Conservation (phyloP, 1,140 invertebrate genomes). For the Panonychus citri region DNA sequence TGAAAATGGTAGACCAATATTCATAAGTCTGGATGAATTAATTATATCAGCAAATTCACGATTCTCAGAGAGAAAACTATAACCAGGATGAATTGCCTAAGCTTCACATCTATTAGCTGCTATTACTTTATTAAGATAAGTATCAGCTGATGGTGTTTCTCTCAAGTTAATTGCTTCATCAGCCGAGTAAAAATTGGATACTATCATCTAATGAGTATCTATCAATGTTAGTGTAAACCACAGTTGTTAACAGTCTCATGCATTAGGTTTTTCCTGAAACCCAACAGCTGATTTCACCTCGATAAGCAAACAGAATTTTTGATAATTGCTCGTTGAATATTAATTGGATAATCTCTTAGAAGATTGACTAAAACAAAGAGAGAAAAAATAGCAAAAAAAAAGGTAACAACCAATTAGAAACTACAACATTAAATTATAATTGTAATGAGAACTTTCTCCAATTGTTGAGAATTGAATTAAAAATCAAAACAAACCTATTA, state of each 20-base stretch:
- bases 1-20: conserved; percentile 93
- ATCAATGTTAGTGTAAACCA: conserved; percentile 86
- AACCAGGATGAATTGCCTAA: conserved; percentile 75
- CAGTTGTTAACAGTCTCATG: conserved; percentile 74
- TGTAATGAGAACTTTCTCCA: no score
- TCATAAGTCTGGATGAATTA: conserved; percentile 45
- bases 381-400: no score
- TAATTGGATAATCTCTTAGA: no score
- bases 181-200: conserved; percentile 25
- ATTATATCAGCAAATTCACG: conserved; percentile 66
- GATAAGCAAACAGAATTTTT: conserved; percentile 63
- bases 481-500: no score
- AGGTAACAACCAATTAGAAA: no score
- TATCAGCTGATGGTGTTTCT: conserved; percentile 53
- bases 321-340: background rate
- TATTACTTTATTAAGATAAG: conserved; percentile 63
- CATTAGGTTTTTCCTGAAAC: conserved; percentile 64
- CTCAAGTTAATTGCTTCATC: conserved; percentile 40
- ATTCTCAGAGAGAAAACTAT: conserved; percentile 81
- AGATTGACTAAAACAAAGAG: no score
- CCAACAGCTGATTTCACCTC: conserved; percentile 91
- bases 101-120: conserved; percentile 54
- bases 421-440: no score
- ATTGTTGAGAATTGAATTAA: no score
- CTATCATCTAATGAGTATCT: conserved; percentile 31